Evolutionary conservation across 1,140 invertebrate species (phyloP), one percentile per base, ranked within the genome.

Genomic region (Brachionus calyciflorus): DNA sequence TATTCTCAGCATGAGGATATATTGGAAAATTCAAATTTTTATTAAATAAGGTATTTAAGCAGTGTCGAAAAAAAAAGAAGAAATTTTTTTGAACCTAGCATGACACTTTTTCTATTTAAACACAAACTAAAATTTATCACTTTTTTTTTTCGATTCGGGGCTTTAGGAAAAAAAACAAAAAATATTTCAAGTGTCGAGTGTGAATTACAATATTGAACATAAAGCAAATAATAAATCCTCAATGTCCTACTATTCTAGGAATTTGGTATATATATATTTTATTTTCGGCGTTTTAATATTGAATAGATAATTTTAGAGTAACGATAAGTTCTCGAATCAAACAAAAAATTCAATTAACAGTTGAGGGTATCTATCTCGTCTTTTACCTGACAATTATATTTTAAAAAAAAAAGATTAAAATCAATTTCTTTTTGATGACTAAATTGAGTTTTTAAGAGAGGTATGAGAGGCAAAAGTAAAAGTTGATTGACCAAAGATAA

Each of bases 161-260:
- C 9, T 37, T 37, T 37, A 5, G 3, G 3, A 51, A 5, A 19
- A 12, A 19, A 26, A 51, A 51, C 3, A 12, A 26, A 51, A 70
- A 48, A 4, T 33, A 94, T 44, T 65, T 65, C 37, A 65, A 65
- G 60, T 65, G 60, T 65, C n/a, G 41, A 44, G 44, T 65, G 60
- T 65, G 21, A 44, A 65, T 65, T 65, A 46, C 60, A 65, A 24
- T 65, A 6, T 65, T 33, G n/a, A n/a, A n/a, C n/a, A n/a, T n/a
- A n/a, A n/a, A n/a, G n/a, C n/a, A n/a, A n/a, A n/a, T n/a, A n/a
- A n/a, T n/a, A n/a, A n/a, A n/a, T 24, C 44, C 24, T 63, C 21
- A 17, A 10, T 63, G 17, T 17, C n/a, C 33, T 41, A 65, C 37
- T 44, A 65, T 65, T 65, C 21, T 0, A 65, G 60, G 60, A 65